Evolutionary conservation across 2,113 vertebrate species (phyloP), one percentile per base, ranked within the genome.

Genomic region (Plestiodon gilberti): DNA sequence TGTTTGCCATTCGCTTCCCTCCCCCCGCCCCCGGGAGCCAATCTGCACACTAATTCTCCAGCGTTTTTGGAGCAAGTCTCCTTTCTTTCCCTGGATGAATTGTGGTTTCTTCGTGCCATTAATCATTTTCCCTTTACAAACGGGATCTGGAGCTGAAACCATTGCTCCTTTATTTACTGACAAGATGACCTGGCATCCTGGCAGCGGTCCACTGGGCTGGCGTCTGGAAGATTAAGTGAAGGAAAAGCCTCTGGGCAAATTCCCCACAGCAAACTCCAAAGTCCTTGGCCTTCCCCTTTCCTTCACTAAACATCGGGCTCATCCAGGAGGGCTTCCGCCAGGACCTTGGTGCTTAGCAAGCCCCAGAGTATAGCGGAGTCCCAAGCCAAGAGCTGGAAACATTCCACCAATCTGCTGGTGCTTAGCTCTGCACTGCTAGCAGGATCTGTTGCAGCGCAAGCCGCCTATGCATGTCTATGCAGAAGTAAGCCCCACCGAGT

Each of bases 121-220:
- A 95, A 93, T 94, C 94, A 95, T 95, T 93, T 94, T 92, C 94
- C 90, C 89, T 93, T 92, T 85, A 92, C 93, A 92, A 94, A 71
- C 90, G 86, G 89, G 73, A 2, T 61, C 1, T 18, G 82, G 92
- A 92, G 89, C 73, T 94, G 94, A 92, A 94, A 94, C 94, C 94
- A 92, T 93, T 88, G 94, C 89, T 94, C 81, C 93, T 94, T 95
- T 95, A 74, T 94, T 93, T 52, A 10, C 89, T 89, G 91, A 90
- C 90, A 92, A 82, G 91, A 92, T 91, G 93, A 94, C 93, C 93
- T 93, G 95, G 92, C 90, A 94, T 13, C 7, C 81, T 94, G 93
- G 94, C 92, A 6, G 83, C 65, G 40, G 0, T 93, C 93, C 94
- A 90, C 4, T 2, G 90, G 43, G 59, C 80, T 94, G 93, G 94